A percentile compares a stretch with the other conserved stretches of the same genome.
Evolutionary conservation across 2,113 vertebrate genomes (phyloP).

Genomic region (Chaetops frenatus): DNA sequence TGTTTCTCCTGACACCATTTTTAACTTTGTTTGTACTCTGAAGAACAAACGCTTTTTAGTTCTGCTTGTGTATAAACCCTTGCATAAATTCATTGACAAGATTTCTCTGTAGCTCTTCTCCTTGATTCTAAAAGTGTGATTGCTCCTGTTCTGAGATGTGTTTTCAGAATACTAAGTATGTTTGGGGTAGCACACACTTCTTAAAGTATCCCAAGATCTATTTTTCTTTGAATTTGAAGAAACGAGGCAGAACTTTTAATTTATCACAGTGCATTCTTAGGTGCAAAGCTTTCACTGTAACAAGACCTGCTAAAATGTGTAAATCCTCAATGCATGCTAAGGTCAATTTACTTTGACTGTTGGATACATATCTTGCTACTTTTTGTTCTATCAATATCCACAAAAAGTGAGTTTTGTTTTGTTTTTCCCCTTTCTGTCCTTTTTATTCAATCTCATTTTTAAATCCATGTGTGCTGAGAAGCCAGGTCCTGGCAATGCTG

Average conservation of each 20-base stretch:
- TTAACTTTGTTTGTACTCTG: slow-evolving; percentile 15
- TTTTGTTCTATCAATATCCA: not conserved
- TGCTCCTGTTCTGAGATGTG: not conserved
- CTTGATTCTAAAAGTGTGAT: not conserved
- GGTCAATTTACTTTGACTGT: not conserved
- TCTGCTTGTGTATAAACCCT: not conserved
- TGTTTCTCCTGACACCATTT: slow-evolving; percentile 7
- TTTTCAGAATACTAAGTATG: not conserved
- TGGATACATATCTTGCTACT: not conserved
- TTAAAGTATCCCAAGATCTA: not conserved
- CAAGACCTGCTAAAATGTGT: not conserved
- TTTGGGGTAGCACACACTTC: not conserved
- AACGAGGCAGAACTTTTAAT: not conserved
- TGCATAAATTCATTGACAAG: not conserved
- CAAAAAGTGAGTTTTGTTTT: not conserved
- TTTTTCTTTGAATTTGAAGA: not conserved
- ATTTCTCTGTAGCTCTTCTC: not conserved
- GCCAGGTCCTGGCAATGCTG: not conserved
- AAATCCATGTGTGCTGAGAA: not conserved
- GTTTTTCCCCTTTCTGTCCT: not conserved
- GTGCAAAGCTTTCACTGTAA: not conserved
- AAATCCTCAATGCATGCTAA: not conserved
- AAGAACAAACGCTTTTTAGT: slow-evolving; percentile 26
- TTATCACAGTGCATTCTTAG: not conserved
- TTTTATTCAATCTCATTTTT: not conserved